phyloP scores from a whole-genome alignment of 2,113 vertebrate genomes.

The Tetrao urogallus region DNA sequence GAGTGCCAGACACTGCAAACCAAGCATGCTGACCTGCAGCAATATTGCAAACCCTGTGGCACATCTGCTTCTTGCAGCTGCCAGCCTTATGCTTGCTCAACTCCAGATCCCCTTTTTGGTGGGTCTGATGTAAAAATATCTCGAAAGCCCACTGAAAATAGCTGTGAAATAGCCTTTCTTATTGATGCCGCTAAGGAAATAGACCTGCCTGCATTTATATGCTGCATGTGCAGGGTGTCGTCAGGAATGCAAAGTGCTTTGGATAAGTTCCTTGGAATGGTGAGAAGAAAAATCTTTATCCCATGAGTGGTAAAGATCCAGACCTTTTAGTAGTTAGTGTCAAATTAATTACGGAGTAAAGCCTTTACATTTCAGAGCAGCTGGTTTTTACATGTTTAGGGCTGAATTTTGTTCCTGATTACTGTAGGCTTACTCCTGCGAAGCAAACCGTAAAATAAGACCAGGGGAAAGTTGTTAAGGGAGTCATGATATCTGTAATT shows the following conservation, averaged over 20 bases:
- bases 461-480: background rate
- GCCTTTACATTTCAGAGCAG: background rate
- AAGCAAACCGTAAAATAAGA: background rate
- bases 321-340: background rate
- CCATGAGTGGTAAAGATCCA: background rate
- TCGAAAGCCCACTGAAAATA: background rate
- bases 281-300: background rate
- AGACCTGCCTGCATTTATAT: background rate
- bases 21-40: background rate
- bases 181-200: background rate
- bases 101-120: background rate
- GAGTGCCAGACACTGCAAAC: fast-evolving
- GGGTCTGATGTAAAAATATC: background rate
- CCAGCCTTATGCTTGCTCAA: background rate
- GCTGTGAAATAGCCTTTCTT: background rate
- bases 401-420: background rate
- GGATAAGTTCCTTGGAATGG: background rate
- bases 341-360: conserved; percentile 37
- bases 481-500: background rate
- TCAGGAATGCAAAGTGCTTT: background rate
- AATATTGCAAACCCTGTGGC: fast-evolving
- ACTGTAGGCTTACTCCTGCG: background rate
- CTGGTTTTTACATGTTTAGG: background rate
- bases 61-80: too few species aligned
- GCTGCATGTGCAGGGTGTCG: background rate